Evolutionary conservation across 2,113 vertebrate genomes (phyloP), one percentile per base, ranked within the genome.

Genomic region (Tursiops truncatus): DNA sequence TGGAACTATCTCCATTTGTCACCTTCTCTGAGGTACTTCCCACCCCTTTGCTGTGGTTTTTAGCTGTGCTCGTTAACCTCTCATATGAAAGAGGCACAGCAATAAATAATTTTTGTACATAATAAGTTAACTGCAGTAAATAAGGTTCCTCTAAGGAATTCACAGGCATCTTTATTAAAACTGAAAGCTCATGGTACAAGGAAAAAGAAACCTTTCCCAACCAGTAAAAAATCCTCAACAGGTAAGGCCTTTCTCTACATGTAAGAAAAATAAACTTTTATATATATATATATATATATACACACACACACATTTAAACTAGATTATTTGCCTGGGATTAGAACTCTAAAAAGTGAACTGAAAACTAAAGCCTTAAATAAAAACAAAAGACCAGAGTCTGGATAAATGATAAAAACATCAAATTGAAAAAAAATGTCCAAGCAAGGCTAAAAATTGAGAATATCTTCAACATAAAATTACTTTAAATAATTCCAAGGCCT

Each of bases 41-140:
- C 95, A 95, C 53, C 14, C 31, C 95, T 98, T 98, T 95, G 70
- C 15, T 93, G 76, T 92, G 84, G 85, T 97, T 98, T 97, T 97
- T 41, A 97, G 96, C 89, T 96, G 95, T 94, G 86, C 67, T 95
- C 79, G 21, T 90, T 93, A 96, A 84, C 87, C 80, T 94, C 86
- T 14, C 14, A 65, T 80, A 95, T 8, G 95, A 93, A 93, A 92
- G 91, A 94, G 87, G 26, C 28, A 33, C 36, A 18, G 47, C 65
- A 77, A 97, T 96, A 95, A 97, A 94, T 89, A 95, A 92, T 71
- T 90, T 86, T 87, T 73, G 44, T 89, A 73, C 47, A 85, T 81
- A 92, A 63, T 94, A 91, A 96, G 31, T 88, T 92, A 83, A 97
- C 63, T 91, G 67, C 36, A 90, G 94, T 95, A 89, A 90, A 92